Evolutionary conservation across 2,113 vertebrate species (phyloP).

Genomic region (Chrysochloris asiatica): DNA sequence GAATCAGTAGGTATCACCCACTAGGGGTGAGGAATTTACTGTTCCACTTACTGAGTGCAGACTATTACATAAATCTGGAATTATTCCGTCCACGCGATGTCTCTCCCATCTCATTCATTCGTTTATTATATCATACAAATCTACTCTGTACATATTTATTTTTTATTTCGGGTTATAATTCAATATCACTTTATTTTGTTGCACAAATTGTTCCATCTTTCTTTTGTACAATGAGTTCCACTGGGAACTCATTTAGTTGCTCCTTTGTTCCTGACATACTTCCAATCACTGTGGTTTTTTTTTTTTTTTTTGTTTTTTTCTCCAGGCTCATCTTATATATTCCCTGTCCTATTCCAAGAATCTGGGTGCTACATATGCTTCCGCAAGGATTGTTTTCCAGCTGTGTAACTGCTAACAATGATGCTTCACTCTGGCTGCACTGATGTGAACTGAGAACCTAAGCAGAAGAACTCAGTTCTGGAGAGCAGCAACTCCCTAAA

Average conservation of each 20-base stretch:
- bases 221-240: too few species aligned
- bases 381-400: constrained; percentile 8
- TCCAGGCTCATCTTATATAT: not conserved
- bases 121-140: too few species aligned
- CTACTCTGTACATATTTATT: constrained; percentile 44
- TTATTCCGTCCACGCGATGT: too few species aligned
- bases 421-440: not conserved
- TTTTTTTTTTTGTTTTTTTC: not conserved
- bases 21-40: not conserved
- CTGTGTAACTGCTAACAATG: not conserved
- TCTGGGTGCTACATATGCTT: not conserved
- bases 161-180: constrained; percentile 34
- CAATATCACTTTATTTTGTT: constrained; percentile 41
- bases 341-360: not conserved
- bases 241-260: not conserved
- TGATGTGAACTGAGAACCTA: not conserved
- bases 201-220: constrained; percentile 9
- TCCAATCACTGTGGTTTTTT: not conserved
- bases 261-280: not conserved
- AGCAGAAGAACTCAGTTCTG: constrained; percentile 38
- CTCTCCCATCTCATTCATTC: too few species aligned
- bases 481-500: not conserved
- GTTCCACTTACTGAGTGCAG: not conserved
- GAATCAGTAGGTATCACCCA: not conserved
- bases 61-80: too few species aligned